Evolutionary conservation across 2,888 invertebrate genomes (phyloP).

Genomic region (Dascillus cervinus): DNA sequence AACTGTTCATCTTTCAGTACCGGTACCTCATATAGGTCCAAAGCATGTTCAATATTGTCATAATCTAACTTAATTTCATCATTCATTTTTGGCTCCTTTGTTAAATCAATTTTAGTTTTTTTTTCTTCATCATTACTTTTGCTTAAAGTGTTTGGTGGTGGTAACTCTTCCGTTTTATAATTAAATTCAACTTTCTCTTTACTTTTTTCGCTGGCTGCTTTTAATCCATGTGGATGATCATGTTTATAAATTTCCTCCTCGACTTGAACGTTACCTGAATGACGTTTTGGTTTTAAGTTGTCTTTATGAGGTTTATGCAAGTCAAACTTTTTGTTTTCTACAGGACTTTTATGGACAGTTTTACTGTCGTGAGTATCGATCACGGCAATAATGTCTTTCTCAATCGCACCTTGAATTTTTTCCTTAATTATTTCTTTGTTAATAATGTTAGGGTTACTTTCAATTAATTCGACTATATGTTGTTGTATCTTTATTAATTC

Average conservation of each 20-base stretch:
- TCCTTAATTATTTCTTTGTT: slow-evolving; percentile 44
- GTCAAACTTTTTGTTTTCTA: slow-evolving; percentile 8
- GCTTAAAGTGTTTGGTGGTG: neutral
- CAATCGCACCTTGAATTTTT: slow-evolving; percentile 21
- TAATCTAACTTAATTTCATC: neutral
- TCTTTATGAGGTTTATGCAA: slow-evolving; percentile 8
- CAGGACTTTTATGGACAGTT: slow-evolving; percentile 5
- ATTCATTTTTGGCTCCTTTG: neutral
- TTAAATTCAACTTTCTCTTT: no score
- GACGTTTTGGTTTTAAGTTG: slow-evolving; percentile 10
- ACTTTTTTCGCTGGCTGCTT: neutral
- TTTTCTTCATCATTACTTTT: neutral
- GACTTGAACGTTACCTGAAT: neutral
- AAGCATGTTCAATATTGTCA: neutral
- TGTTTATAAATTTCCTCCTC: neutral
- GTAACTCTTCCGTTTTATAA: neutral
- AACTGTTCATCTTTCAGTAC: neutral
- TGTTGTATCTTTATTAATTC: slow-evolving; percentile 42
- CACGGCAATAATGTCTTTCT: slow-evolving; percentile 4
- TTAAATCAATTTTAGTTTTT: neutral
- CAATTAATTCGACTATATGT: slow-evolving; percentile 44
- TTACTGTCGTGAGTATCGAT: slow-evolving; percentile 4
- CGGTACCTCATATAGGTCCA: slow-evolving; percentile 1
- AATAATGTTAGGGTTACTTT: slow-evolving; percentile 44
- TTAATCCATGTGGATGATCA: neutral